These are phyloP conservation scores for Smutsia temminckii DNA, from an alignment of 2,797 vertebrate genomes.

Conservation along the genomic window DNA sequence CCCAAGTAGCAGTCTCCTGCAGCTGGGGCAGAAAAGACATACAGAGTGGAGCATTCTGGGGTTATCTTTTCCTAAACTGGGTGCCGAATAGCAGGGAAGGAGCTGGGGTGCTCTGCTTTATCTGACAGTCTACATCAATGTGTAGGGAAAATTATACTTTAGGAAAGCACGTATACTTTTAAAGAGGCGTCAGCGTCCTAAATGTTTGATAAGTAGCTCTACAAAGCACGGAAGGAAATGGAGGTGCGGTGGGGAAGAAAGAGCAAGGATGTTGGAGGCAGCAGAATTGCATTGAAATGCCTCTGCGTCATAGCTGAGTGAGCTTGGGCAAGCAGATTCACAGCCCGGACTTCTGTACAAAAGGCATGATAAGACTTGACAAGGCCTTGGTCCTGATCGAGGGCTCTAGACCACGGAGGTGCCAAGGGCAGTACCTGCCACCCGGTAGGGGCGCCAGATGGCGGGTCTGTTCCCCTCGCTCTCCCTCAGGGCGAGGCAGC, in stretches of 20 bases:
- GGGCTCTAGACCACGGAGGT: background rate
- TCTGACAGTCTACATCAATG: too few relatives aligned
- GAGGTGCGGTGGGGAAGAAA: background rate
- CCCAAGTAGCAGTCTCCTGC: constrained; percentile 61
- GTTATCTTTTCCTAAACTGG: background rate
- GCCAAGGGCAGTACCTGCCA: background rate
- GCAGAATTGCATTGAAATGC: background rate
- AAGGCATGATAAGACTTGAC: fast-evolving
- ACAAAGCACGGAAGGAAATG: background rate
- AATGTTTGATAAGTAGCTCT: background rate
- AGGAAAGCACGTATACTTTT: too few relatives aligned
- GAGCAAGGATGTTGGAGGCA: background rate
- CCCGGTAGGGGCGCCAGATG: background rate
- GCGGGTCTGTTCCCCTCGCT: too few relatives aligned
- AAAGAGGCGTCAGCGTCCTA: background rate
- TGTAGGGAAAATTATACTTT: background rate
- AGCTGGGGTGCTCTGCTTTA: background rate
- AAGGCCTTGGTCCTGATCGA: background rate
- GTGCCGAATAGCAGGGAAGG: background rate
- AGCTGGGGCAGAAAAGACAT: constrained; percentile 59
- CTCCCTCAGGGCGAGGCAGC: background rate
- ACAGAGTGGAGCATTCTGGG: background rate
- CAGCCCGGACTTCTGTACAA: background rate
- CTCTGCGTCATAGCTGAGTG: background rate
- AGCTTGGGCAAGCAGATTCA: background rate